Percentiles rank a stretch among this genome's conserved stretches.
Conservation (phyloP, 1,140 invertebrate species). For the Nasonia longicornis region DNA sequence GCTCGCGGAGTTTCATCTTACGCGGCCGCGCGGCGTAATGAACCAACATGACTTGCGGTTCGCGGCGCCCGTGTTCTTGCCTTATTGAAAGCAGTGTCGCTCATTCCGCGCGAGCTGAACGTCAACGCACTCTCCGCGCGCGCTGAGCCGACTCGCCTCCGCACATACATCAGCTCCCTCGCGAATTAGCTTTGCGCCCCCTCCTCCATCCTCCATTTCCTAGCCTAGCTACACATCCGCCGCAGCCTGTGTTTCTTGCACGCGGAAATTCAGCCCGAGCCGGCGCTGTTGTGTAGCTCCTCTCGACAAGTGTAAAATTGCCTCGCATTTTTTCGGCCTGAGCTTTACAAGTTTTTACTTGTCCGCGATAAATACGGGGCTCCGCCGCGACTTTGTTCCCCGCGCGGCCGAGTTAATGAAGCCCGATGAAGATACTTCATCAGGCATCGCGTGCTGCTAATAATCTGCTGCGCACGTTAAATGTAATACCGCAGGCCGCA, state of each 20-base stretch:
- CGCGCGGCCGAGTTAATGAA: slow-evolving; percentile 5
- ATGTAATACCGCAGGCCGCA: too few relatives aligned
- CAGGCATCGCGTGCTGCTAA: slow-evolving; percentile 12
- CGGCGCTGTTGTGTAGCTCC: neutral
- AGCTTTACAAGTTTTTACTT: slow-evolving; percentile 7
- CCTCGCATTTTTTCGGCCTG: neutral
- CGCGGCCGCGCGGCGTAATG: slow-evolving; percentile 64
- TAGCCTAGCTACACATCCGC: neutral
- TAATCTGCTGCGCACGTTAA: neutral
- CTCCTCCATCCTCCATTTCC: neutral
- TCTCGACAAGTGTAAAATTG: slow-evolving; percentile 15
- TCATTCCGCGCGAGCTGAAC: slow-evolving; percentile 53
- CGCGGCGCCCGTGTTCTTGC: slow-evolving; percentile 62
- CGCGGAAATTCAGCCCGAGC: neutral
- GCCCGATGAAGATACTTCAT: slow-evolving; percentile 16
- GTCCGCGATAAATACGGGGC: slow-evolving; percentile 7
- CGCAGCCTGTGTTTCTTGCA: neutral
- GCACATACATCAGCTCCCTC: neutral
- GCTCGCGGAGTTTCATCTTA: slow-evolving; percentile 60
- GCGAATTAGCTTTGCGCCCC: neutral
- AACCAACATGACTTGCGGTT: slow-evolving; percentile 67
- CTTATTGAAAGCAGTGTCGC: slow-evolving; percentile 68
- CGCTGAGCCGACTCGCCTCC: neutral
- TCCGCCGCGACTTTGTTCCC: slow-evolving; percentile 1
- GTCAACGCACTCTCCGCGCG: neutral